phyloP scores from a whole-genome alignment of 2,797 vertebrate species.

The Dipus sagitta region DNA sequence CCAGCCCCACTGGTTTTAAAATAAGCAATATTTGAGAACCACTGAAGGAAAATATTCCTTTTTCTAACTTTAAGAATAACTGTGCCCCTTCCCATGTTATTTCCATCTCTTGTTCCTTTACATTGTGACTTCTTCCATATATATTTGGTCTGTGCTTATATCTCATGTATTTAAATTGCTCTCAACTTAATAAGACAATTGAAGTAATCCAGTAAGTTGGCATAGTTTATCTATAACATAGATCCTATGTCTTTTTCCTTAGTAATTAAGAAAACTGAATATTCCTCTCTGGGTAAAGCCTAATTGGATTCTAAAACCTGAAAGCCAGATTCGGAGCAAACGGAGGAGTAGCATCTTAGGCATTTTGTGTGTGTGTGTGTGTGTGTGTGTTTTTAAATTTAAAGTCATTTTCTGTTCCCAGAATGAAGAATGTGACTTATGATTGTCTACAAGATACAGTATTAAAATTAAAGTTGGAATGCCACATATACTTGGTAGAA shows the following conservation, averaged over 20 bases:
- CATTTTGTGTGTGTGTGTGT: background rate
- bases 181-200: constrained; percentile 9
- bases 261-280: background rate
- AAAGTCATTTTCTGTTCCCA: constrained; percentile 20
- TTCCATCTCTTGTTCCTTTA: background rate
- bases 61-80: background rate
- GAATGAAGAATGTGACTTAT: background rate
- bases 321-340: background rate
- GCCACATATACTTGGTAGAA: background rate
- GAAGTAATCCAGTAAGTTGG: background rate
- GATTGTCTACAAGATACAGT: background rate
- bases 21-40: no score
- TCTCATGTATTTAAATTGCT: background rate
- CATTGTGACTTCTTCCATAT: background rate
- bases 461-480: background rate
- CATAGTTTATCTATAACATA: constrained; percentile 11
- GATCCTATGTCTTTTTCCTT: background rate
- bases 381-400: constrained; percentile 50
- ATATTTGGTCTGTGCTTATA: background rate
- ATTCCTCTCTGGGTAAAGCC: background rate
- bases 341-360: background rate
- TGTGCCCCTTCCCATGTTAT: background rate
- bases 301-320: constrained; percentile 46
- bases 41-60: no score
- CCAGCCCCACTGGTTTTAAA: no score